A percentile compares a stretch with the other conserved stretches of the same genome.
phyloP scores from a whole-genome alignment of 1,140 invertebrate species.

The Calliopsis andreniformis region DNA sequence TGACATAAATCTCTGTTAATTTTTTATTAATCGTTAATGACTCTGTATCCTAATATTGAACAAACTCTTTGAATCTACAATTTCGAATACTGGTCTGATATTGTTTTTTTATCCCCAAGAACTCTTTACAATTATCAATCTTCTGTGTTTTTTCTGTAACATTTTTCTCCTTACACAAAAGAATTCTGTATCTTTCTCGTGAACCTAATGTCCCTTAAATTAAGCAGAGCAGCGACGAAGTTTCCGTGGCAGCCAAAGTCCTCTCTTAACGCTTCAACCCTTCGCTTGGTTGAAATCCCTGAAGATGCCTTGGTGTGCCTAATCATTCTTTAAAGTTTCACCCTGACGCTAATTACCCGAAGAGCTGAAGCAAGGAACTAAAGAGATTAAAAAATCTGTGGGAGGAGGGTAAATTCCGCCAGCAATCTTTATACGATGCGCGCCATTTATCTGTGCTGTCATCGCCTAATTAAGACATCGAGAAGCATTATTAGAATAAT shows the following conservation, averaged over 20 bases:
- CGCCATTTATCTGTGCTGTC: conserved; percentile 28
- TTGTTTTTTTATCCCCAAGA: too few species aligned
- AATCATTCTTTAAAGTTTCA: conserved; percentile 72
- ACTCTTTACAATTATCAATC: background rate
- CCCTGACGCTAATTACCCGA: conserved; percentile 68
- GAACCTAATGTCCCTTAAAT: conserved; percentile 32
- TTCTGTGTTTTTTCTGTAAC: background rate
- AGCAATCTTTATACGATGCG: conserved; percentile 20
- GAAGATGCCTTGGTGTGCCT: conserved; percentile 42
- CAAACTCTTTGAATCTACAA: background rate
- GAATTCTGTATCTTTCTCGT: background rate
- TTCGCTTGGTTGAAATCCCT: conserved; percentile 56
- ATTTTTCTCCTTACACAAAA: background rate
- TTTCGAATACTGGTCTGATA: too few species aligned
- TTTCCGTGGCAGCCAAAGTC: conserved; percentile 10
- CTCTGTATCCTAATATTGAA: too few species aligned
- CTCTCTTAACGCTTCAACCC: conserved; percentile 40
- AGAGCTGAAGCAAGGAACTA: conserved; percentile 48
- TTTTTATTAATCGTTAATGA: too few species aligned
- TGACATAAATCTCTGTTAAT: too few species aligned
- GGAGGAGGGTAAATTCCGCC: conserved; percentile 8
- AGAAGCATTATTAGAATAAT: background rate
- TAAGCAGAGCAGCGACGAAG: conserved; percentile 27
- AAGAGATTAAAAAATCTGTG: conserved; percentile 65
- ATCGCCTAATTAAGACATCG: conserved; percentile 31